A percentile compares a stretch with the other conserved stretches of the same genome.
Conservation (phyloP, 2,113 vertebrate genomes). For the Nannospalax galili region DNA sequence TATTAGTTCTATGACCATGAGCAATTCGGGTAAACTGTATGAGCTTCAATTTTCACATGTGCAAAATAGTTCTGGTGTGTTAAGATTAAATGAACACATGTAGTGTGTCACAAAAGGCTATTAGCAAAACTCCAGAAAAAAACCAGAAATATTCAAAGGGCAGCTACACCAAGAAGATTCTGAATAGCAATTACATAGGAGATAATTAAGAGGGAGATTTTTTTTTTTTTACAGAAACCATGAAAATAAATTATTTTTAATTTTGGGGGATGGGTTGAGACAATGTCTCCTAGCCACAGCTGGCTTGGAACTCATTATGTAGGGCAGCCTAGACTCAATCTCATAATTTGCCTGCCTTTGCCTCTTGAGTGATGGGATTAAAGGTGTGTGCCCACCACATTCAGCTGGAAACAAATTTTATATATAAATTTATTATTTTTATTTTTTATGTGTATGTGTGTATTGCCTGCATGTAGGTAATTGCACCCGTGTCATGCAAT, state of each 20-base stretch:
- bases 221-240: background rate
- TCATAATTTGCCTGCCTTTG: no score
- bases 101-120: background rate
- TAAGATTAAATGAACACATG: background rate
- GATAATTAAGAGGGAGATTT: background rate
- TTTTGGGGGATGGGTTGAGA: no score
- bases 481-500: no score
- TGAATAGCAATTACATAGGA: background rate
- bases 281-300: no score
- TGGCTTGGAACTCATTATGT: no score
- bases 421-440: no score
- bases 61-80: background rate
- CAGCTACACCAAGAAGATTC: background rate
- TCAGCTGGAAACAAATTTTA: no score
- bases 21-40: background rate
- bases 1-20: constrained; percentile 9
- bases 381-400: no score
- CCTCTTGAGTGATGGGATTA: no score
- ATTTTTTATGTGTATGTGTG: no score
- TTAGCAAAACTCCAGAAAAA: background rate
- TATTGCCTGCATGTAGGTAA: no score
- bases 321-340: no score
- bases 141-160: constrained; percentile 43
- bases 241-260: background rate
- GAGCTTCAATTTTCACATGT: constrained; percentile 28